These are phyloP conservation scores for Melopsittacus undulatus DNA, from an alignment of 2,797 vertebrate genomes.

Conservation along the genomic window DNA sequence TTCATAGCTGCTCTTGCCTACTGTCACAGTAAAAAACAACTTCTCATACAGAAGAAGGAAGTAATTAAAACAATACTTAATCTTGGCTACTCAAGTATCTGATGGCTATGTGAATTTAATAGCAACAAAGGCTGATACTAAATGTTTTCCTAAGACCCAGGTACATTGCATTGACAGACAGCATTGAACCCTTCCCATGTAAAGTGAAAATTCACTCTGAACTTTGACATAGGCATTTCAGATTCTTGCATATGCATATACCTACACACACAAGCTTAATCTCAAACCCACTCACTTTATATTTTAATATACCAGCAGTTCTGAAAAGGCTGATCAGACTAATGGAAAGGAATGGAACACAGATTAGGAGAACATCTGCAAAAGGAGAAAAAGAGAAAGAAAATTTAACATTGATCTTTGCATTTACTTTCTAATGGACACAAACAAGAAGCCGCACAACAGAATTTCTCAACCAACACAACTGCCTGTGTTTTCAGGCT, in stretches of 20 bases:
- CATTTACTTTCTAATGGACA: background rate
- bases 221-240: background rate
- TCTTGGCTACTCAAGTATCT: background rate
- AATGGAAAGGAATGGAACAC: background rate
- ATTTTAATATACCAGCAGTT: background rate
- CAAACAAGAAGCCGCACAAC: background rate
- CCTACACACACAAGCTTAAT: background rate
- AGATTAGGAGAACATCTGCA: background rate
- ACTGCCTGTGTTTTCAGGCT: background rate
- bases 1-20: conserved; percentile 43
- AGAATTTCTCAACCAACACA: background rate
- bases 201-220: background rate
- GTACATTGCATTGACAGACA: background rate
- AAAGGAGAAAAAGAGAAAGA: background rate
- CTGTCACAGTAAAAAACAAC: conserved; percentile 43
- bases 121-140: background rate
- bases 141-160: background rate
- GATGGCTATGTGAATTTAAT: background rate
- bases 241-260: accelerated
- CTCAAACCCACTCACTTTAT: background rate
- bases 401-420: background rate
- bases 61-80: conserved; percentile 23
- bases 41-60: conserved; percentile 23
- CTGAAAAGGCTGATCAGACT: background rate
- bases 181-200: background rate